These are phyloP conservation scores for Zaprionus ornatus DNA, from an alignment of 1,140 invertebrate genomes.

Conservation along the genomic window DNA sequence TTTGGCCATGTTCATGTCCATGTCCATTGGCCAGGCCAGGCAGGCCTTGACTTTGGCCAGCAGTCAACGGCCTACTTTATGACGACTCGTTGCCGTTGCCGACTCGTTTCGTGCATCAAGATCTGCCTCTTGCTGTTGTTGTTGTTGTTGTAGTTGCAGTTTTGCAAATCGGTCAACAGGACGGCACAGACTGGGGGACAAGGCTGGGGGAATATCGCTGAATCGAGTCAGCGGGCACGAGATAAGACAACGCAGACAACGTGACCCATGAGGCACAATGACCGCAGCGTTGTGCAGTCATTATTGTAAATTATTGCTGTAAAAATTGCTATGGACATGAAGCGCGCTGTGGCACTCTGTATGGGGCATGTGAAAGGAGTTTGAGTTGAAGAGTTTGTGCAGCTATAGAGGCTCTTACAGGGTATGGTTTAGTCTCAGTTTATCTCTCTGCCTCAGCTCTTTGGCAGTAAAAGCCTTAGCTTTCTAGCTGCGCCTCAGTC, in stretches of 20 bases:
- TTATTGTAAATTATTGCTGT: constrained; percentile 82
- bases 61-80: constrained; percentile 82
- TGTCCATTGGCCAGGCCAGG: constrained; percentile 52
- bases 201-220: constrained; percentile 1
- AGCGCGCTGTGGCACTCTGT: constrained; percentile 20
- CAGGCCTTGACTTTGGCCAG: constrained; percentile 79
- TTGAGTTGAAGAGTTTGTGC: background rate
- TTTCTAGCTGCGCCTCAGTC: constrained; percentile 30
- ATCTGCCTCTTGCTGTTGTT: constrained; percentile 31
- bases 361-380: background rate
- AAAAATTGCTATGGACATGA: constrained; percentile 68
- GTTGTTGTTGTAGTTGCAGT: constrained; percentile 26
- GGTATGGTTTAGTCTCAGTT: background rate
- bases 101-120: constrained; percentile 77
- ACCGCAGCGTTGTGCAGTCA: constrained; percentile 62
- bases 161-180: constrained; percentile 72
- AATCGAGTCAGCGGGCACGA: constrained; percentile 31
- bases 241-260: constrained; percentile 53
- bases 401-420: no score
- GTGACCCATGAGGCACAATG: constrained; percentile 77
- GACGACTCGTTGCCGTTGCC: constrained; percentile 27
- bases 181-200: background rate
- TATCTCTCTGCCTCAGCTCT: background rate
- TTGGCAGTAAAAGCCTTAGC: constrained; percentile 43
- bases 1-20: constrained; percentile 56